Conservation (phyloP, 2,797 vertebrate genomes). For the Rachycentron canadum region DNA sequence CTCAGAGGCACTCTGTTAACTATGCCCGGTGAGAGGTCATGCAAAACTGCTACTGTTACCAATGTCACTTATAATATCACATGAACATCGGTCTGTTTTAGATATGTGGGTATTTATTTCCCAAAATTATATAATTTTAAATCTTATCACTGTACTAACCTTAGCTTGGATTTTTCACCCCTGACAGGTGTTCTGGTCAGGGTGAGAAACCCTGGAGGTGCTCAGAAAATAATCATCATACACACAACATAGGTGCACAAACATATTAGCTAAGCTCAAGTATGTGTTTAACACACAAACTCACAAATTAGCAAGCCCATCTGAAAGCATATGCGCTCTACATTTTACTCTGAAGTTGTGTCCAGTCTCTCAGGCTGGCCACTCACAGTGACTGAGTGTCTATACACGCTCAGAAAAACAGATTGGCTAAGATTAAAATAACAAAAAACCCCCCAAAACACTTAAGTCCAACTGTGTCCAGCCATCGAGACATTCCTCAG, state of each 20-base stretch:
- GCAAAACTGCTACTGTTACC: slow-evolving; percentile 2
- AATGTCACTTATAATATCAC: not conserved
- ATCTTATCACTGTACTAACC: no score
- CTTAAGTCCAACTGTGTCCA: slow-evolving; percentile 2
- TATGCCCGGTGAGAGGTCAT: slow-evolving; percentile 19
- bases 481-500: slow-evolving; percentile 55
- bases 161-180: not conserved
- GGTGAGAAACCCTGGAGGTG: not conserved
- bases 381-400: not conserved
- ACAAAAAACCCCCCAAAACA: slow-evolving; percentile 37
- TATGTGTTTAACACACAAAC: no score
- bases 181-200: not conserved
- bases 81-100: not conserved
- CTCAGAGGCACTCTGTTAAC: slow-evolving; percentile 2
- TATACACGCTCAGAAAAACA: slow-evolving; percentile 10
- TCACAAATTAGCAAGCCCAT: no score
- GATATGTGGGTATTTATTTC: slow-evolving; percentile 8
- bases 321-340: not conserved
- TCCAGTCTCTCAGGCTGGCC: no score
- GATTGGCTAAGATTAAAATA: slow-evolving; percentile 30
- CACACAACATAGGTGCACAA: not conserved
- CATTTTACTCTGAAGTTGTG: no score
- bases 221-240: not conserved
- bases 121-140: no score
- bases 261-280: not conserved